Evolutionary conservation across 1,140 invertebrate species (phyloP), one percentile per base, ranked within the genome.

Genomic region (Sogatella furcifera): DNA sequence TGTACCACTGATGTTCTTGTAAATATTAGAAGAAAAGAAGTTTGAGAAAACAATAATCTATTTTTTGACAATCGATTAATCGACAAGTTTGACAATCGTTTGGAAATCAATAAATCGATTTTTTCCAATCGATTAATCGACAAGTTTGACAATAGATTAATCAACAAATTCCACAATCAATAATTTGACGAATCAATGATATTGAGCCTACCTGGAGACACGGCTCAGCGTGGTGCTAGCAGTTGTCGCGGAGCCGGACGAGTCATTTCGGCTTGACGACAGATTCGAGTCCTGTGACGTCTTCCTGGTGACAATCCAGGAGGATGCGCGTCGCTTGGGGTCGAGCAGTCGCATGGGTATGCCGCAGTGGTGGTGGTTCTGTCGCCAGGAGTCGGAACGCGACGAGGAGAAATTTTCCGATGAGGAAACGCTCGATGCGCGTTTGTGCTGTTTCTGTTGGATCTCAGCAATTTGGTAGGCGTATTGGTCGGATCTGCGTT

Each of bases 321-420:
- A 90, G 0, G 89, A 88, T 4, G 88, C 82, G 57, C 88, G 76
- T 22, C 88, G 76, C 66, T 88, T 85, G 0, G 88, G 85, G 66
- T 90, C 86, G 13, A 89, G 70, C 24, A 87, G 67, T 61, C 85
- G 77, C 44, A 90, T 72, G 0, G 89, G 88, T 58, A 90, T 84
- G 0, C 84, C 83, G 68, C 84, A 86, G 62, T 88, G 84, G 8
- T 81, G 78, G 28, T 82, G 79, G 63, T 81, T 82, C 64, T 85
- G 80, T 14, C 86, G 76, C 89, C 89, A 92, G 1, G 89, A 92
- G 69, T 92, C 90, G 0, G 84, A 86, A 22, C 81, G 64, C 0
- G 89, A 92, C 1, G 89, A 92, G 56, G 87, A 90, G 73, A 90
- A 94, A 70, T 94, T 93, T 62, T 90, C 89, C 70, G 89, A 91